A percentile compares a stretch with the other conserved stretches of the same genome.
These are phyloP conservation scores for Patella vulgata DNA, from an alignment of 1,140 invertebrate genomes.

Conservation along the genomic window DNA sequence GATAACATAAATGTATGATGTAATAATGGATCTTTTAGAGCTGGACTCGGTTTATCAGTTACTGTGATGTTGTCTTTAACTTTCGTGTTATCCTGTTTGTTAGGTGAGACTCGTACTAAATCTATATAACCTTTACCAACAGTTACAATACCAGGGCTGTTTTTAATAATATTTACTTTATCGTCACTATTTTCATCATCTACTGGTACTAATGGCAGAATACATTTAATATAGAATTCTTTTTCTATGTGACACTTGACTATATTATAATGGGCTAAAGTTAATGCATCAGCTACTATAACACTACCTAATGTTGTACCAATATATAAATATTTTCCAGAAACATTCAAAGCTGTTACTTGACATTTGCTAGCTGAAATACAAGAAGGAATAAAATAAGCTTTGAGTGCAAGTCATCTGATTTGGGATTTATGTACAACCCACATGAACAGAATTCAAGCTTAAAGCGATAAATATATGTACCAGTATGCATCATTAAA, in stretches of 20 bases:
- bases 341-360: slow-evolving; percentile 47
- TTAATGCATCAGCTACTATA: slow-evolving; percentile 48
- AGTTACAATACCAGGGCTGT: slow-evolving; percentile 36
- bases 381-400: slow-evolving; percentile 14
- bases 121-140: slow-evolving; percentile 47
- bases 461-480: too few relatives aligned
- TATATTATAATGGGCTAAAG: slow-evolving; percentile 41
- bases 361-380: slow-evolving; percentile 41
- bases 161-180: not conserved
- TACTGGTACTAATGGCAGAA: slow-evolving; percentile 38
- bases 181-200: slow-evolving; percentile 1
- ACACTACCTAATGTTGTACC: slow-evolving; percentile 56
- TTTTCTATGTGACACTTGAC: slow-evolving; percentile 51
- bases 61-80: not conserved
- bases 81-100: slow-evolving; percentile 15
- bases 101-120: slow-evolving; percentile 28
- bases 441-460: not conserved
- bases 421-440: not conserved
- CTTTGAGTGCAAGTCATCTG: slow-evolving; percentile 4
- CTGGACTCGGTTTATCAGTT: not conserved
- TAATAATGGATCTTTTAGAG: slow-evolving; percentile 2
- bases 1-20: slow-evolving; percentile 46
- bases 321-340: slow-evolving; percentile 51
- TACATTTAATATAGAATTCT: slow-evolving; percentile 50
- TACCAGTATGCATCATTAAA: too few relatives aligned